Base-by-base conservation (phyloP, 92 coral and sea anemone genomes). In the Bergia puertoricense region DNA sequence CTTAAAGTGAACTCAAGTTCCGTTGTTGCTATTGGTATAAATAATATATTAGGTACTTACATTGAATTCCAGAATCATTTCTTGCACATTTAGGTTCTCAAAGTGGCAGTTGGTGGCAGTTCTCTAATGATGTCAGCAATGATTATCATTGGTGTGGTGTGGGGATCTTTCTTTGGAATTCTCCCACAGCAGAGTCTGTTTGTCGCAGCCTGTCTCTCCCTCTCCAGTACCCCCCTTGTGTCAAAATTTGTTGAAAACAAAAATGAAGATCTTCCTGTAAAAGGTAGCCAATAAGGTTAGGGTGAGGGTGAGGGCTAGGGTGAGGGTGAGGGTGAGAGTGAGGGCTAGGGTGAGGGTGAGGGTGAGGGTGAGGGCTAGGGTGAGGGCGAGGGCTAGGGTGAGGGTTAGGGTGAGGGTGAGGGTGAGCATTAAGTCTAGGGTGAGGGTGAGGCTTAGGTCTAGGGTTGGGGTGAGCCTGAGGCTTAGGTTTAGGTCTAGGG, bases 181-280 rank as follows among this genome's bases (percentile, higher is more conserved):
- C 93, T 92, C 5, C 97, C 98, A 0, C 95, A 84, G 74, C 98
- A 93, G 91, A 97, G 99, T 85, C 95, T 95, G 37, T 97, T 97
- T 90, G 98, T 97, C 0, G 99, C 99, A 3, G 98, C 98, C 38
- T 97, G 99, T 67, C 88, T 97, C 7, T 97, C 97, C 16, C 93
- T 97, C 66, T 97, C 99, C 20, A 97, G 99, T 51, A 97, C 99
- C 51, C 99, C 99, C 37, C 97, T 97, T 76, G 95, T 97, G 56
- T 98, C 98, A 65, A 97, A 97, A 83, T 96, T 96, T 91, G 91
- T 97, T 38, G 96, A 91, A 87, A 93, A 81, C 90, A 93, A 86
- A 88, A 78, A 76, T 89, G 93, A 89, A 37, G 98, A 93, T 36
- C 88, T 85, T 8, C 30, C 87, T 41, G 38, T 75, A 15, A 94